These are phyloP conservation scores for Mustela lutreola DNA, from an alignment of 2,113 vertebrate genomes.

Conservation along the genomic window DNA sequence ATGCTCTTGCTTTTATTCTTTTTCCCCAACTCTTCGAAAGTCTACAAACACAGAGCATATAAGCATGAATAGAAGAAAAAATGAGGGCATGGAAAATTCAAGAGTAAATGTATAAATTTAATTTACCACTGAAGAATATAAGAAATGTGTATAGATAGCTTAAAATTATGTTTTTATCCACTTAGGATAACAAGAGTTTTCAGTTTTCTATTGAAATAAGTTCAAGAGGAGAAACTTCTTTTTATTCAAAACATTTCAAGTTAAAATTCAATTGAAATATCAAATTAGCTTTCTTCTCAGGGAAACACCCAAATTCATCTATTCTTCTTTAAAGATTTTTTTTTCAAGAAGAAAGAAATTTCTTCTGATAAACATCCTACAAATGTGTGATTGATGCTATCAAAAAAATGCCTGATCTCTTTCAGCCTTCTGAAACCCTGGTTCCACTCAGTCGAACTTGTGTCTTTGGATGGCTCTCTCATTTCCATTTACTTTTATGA, in stretches of 20 bases:
- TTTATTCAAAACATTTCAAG: constrained; percentile 31
- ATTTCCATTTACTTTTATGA: background rate
- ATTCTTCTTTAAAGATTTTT: background rate
- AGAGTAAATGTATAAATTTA: constrained; percentile 59
- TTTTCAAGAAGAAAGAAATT: background rate
- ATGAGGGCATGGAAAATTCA: constrained; percentile 31
- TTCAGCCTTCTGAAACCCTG: background rate
- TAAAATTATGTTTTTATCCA: constrained; percentile 27
- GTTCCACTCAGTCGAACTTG: background rate
- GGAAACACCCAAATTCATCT: background rate
- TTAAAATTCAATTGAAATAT: constrained; percentile 56
- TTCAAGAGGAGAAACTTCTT: background rate
- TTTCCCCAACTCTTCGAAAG: constrained; percentile 9
- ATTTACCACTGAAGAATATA: constrained; percentile 44
- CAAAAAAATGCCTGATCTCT: background rate
- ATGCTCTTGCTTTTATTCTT: background rate
- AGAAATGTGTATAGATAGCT: constrained; percentile 14
- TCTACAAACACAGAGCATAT: background rate
- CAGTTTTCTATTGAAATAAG: constrained; percentile 33
- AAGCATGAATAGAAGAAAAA: background rate
- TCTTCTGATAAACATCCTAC: constrained; percentile 28
- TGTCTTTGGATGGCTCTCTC: background rate
- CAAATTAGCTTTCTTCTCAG: background rate
- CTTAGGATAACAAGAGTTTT: constrained; percentile 36
- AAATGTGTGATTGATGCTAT: constrained; percentile 6